Conservation (phyloP, 2,888 invertebrate species). For the Thecocarcelia acutangulata region DNA sequence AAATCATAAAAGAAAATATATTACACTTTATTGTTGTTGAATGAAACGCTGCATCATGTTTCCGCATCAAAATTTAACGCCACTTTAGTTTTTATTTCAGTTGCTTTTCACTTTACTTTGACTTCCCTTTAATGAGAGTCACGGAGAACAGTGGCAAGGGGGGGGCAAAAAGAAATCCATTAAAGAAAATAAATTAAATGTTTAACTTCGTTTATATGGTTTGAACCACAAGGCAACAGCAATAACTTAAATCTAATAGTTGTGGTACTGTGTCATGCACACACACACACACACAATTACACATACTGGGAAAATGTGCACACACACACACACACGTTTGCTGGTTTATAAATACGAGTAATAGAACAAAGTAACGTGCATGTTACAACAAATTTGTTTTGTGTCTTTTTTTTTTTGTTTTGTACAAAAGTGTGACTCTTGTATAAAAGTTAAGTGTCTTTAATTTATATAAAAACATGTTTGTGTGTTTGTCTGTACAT, state of each 20-base stretch:
- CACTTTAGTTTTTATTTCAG: slow-evolving; percentile 16
- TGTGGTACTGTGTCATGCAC: slow-evolving; percentile 23
- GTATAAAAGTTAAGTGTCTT: slow-evolving; percentile 8
- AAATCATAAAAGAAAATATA: slow-evolving; percentile 31
- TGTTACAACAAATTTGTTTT: slow-evolving; percentile 6
- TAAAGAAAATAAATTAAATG: slow-evolving; percentile 16
- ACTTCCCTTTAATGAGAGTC: too few species aligned
- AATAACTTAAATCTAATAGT: slow-evolving; percentile 4
- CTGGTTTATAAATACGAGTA: not conserved
- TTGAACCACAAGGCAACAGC: slow-evolving; percentile 3
- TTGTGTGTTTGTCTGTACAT: not conserved
- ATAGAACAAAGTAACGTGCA: slow-evolving; percentile 23
- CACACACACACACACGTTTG: not conserved
- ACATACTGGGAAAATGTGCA: too few species aligned
- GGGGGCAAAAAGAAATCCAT: slow-evolving; percentile 26
- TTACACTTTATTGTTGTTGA: slow-evolving; percentile 8
- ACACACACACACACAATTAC: not conserved
- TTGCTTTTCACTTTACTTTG: not conserved
- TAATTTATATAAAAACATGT: not conserved
- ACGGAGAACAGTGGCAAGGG: not conserved
- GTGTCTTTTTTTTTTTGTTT: too few species aligned
- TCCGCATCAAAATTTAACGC: slow-evolving; percentile 68
- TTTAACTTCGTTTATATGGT: slow-evolving; percentile 20
- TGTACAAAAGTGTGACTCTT: slow-evolving; percentile 18
- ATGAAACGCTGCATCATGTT: slow-evolving; percentile 69